Conservation (phyloP, 2,113 vertebrate species). For the Tachysurus vachellii region DNA sequence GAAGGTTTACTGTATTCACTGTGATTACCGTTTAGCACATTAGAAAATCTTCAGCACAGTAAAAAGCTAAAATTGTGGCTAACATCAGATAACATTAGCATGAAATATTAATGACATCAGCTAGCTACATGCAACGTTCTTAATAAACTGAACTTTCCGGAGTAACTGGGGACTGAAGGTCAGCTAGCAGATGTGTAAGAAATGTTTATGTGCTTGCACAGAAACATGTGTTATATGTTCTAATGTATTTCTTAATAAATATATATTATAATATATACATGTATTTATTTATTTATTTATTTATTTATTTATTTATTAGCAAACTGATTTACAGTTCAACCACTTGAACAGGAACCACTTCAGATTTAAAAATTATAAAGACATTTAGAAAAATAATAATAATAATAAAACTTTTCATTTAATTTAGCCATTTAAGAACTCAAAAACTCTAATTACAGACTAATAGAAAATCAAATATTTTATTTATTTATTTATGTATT, state of each 20-base stretch:
- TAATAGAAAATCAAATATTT: no score
- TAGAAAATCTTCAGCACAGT: neutral
- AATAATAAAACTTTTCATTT: no score
- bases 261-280: no score
- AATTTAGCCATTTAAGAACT: no score
- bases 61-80: neutral
- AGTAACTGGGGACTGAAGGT: neutral
- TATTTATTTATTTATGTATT: no score
- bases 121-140: slow-evolving; percentile 1
- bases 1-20: neutral
- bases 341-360: no score
- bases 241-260: neutral
- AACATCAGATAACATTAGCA: neutral
- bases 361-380: no score
- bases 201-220: neutral
- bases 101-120: slow-evolving; percentile 2
- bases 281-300: no score
- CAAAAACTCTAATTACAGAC: no score
- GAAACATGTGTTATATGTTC: neutral
- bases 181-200: slow-evolving; percentile 1
- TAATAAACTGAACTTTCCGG: neutral
- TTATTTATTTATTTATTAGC: no score
- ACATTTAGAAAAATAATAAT: no score
- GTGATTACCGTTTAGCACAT: neutral
- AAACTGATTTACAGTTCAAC: no score